Conservation (phyloP, 1,140 invertebrate genomes). For the Penaeus indicus region DNA sequence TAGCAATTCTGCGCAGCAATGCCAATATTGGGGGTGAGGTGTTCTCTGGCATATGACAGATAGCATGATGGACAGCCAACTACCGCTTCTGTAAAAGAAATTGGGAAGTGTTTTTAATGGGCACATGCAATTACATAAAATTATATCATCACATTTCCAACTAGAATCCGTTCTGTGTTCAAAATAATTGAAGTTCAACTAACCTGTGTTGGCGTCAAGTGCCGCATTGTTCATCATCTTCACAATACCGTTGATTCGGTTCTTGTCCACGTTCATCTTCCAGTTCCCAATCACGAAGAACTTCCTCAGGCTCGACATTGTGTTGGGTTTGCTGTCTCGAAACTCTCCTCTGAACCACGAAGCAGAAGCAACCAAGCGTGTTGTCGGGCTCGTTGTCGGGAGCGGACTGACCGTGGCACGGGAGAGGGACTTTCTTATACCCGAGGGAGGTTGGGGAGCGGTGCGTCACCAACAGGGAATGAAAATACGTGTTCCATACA, state of each 20-base stretch:
- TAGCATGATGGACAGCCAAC: constrained; percentile 93
- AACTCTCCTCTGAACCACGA: no score
- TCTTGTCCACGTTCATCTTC: constrained; percentile 77
- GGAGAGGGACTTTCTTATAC: no score
- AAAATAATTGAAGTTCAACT: constrained; percentile 64
- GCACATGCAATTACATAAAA: background rate
- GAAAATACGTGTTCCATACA: no score
- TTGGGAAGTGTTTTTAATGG: no score
- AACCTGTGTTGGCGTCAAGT: constrained; percentile 86
- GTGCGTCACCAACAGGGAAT: no score
- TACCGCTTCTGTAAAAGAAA: constrained; percentile 80
- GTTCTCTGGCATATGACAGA: constrained; percentile 81
- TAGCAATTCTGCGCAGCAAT: constrained; percentile 96
- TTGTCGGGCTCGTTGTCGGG: no score
- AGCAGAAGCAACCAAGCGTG: no score
- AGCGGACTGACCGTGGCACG: no score
- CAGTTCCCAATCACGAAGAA: constrained; percentile 99
- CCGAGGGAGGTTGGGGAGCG: no score
- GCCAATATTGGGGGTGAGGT: constrained; percentile 80
- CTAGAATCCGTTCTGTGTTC: no score
- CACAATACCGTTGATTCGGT: constrained; percentile 86
- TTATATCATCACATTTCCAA: background rate
- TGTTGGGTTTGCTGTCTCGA: no score
- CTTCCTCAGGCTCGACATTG: constrained; percentile 75
- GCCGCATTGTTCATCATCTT: constrained; percentile 82